phyloP scores from a whole-genome alignment of 2,113 vertebrate genomes.

The Grammomys surdaster region DNA sequence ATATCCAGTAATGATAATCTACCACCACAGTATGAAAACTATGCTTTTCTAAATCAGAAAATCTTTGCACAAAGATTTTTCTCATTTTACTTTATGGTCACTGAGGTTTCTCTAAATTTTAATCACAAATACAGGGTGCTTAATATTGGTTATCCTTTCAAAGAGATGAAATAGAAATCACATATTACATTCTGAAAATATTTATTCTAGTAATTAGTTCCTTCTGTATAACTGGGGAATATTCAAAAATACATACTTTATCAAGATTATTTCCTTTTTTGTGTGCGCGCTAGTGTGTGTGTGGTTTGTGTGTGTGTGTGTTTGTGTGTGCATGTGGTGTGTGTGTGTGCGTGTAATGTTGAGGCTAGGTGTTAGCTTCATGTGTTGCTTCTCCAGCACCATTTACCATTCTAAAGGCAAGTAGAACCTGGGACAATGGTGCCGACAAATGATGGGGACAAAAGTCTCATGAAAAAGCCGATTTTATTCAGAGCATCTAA shows the following conservation, averaged over 20 bases:
- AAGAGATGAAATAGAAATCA: background rate
- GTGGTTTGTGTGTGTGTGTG: too few species aligned
- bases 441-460: background rate
- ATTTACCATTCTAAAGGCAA: background rate
- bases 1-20: constrained; percentile 5
- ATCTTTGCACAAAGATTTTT: background rate
- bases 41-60: background rate
- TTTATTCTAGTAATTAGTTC: background rate
- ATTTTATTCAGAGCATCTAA: background rate
- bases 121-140: constrained; percentile 40
- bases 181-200: background rate
- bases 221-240: background rate
- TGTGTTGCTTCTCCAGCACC: background rate
- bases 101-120: constrained; percentile 27
- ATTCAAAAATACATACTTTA: background rate
- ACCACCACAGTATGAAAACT: background rate
- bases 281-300: background rate
- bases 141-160: background rate
- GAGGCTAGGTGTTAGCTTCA: background rate
- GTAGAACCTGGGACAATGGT: background rate
- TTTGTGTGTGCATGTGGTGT: too few species aligned
- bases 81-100: background rate
- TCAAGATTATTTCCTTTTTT: background rate
- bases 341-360: background rate
- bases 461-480: background rate